Conservation (phyloP, 2,797 vertebrate genomes). For the Ispidina picta region DNA sequence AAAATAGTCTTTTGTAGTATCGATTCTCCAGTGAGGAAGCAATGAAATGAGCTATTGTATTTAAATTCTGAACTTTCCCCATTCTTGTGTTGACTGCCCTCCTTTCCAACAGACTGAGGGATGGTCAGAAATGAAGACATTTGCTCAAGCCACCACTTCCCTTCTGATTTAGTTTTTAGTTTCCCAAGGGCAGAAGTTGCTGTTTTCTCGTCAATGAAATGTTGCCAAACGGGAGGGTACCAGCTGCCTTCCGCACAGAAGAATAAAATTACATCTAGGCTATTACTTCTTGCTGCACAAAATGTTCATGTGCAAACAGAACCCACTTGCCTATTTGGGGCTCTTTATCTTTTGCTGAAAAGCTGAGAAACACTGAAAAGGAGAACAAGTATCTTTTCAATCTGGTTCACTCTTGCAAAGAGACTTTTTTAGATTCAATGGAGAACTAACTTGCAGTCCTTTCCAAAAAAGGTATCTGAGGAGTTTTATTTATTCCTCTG, state of each 20-base stretch:
- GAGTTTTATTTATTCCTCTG: background rate
- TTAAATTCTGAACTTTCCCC: slow-evolving; percentile 52
- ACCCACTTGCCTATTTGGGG: background rate
- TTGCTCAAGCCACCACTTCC: slow-evolving; percentile 10
- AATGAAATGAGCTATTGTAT: slow-evolving; percentile 56
- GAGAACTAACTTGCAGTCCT: background rate
- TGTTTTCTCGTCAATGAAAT: slow-evolving; percentile 45
- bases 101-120: background rate
- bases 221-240: slow-evolving; percentile 38
- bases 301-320: slow-evolving; percentile 5
- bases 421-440: background rate
- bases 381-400: slow-evolving; percentile 2
- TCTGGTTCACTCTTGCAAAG: background rate
- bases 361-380: background rate
- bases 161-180: slow-evolving; percentile 36
- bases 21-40: slow-evolving; percentile 39
- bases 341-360: background rate
- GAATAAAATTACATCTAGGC: slow-evolving; percentile 26
- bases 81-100: slow-evolving; percentile 27
- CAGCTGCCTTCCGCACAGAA: slow-evolving; percentile 12
- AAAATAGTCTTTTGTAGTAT: slow-evolving; percentile 62
- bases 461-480: background rate
- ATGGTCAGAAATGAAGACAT: slow-evolving; percentile 47
- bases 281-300: slow-evolving; percentile 23
- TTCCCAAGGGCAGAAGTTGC: slow-evolving; percentile 60